phyloP scores from a whole-genome alignment of 2,113 vertebrate species.

The Chaetorhynchus papuensis region DNA sequence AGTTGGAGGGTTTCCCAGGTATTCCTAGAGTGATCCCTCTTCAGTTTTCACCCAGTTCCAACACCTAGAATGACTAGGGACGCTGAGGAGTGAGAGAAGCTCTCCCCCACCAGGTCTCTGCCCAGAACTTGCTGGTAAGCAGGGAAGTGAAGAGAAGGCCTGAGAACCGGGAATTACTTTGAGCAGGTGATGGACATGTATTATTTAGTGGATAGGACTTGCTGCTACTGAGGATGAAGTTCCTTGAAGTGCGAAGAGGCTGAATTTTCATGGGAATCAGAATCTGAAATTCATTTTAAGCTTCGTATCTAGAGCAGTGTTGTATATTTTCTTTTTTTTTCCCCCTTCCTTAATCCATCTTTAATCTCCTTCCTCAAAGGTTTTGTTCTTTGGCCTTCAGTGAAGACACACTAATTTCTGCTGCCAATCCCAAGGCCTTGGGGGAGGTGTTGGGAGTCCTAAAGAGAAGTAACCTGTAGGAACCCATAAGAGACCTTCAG shows the following conservation, averaged over 20 bases:
- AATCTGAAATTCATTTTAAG: background rate
- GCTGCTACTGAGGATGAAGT: background rate
- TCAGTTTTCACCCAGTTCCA: background rate
- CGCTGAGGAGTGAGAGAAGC: background rate
- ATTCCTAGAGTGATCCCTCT: background rate
- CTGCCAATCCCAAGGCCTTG: background rate
- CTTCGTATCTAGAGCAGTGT: background rate
- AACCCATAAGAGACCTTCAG: background rate
- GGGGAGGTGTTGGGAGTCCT: background rate
- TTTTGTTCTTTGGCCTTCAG: slow-evolving; percentile 9
- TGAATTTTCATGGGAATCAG: background rate
- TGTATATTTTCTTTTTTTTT: background rate
- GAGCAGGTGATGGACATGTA: background rate
- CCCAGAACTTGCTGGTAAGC: background rate
- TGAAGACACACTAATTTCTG: background rate
- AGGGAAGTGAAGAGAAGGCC: background rate
- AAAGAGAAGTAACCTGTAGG: background rate
- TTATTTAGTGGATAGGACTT: background rate
- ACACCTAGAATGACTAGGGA: background rate
- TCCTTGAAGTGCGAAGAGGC: background rate
- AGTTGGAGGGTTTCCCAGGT: background rate
- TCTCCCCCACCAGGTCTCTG: background rate
- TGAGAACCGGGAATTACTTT: background rate
- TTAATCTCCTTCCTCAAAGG: background rate
- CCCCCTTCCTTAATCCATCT: background rate